A percentile compares a stretch with the other conserved stretches of the same genome.
phyloP scores from a whole-genome alignment of 2,888 invertebrate species.

The Agrochola lota region DNA sequence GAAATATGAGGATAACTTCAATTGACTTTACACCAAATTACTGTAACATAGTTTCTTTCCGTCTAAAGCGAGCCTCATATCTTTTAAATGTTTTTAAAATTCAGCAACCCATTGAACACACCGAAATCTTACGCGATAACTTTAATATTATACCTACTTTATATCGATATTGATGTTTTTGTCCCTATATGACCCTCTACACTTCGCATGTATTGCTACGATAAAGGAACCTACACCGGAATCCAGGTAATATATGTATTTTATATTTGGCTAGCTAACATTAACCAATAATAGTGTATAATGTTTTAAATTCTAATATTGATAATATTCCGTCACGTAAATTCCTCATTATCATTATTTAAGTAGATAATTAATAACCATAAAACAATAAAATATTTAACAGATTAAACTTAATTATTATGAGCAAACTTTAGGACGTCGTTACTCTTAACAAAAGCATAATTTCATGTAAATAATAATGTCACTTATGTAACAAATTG shows the following conservation, averaged over 20 bases:
- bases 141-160: conserved; percentile 25
- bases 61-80: conserved; percentile 1
- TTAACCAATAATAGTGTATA: conserved; percentile 45
- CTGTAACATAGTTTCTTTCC: neutral
- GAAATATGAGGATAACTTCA: neutral
- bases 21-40: neutral
- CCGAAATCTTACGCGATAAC: conserved; percentile 48
- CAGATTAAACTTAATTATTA: conserved; percentile 28
- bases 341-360: conserved; percentile 46
- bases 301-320: conserved; percentile 54
- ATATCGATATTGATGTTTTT: conserved; percentile 50
- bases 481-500: conserved; percentile 11
- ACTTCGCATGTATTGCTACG: conserved; percentile 38
- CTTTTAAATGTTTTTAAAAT: conserved; percentile 4
- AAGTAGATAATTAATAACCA: conserved; percentile 33
- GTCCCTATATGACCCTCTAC: conserved; percentile 41
- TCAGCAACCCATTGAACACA: conserved; percentile 55
- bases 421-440: conserved; percentile 52
- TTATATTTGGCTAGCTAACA: conserved; percentile 58
- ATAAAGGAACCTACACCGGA: conserved; percentile 41
- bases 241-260: conserved; percentile 36
- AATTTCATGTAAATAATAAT: conserved; percentile 31
- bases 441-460: conserved; percentile 26
- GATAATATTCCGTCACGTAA: conserved; percentile 60
- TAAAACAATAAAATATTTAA: conserved; percentile 26